These are phyloP conservation scores for Hypercompe scribonia DNA, from an alignment of 2,888 invertebrate genomes.

Conservation along the genomic window DNA sequence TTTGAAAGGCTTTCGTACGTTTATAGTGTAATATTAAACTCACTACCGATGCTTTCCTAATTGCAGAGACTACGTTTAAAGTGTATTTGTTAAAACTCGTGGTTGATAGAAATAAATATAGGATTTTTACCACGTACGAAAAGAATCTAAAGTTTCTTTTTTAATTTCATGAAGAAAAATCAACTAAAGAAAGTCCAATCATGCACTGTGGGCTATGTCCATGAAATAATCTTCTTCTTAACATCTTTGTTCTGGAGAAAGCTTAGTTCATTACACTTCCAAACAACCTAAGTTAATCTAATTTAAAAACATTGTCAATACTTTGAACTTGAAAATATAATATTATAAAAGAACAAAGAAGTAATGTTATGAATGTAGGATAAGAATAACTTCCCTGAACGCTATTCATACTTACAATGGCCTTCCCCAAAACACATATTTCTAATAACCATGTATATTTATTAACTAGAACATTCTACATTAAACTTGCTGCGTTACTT, in stretches of 20 bases:
- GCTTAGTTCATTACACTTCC: too few relatives aligned
- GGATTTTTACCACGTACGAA: too few relatives aligned
- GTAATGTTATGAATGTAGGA: background rate
- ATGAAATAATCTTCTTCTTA: background rate
- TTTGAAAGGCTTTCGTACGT: conserved; percentile 32
- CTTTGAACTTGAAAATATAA: too few relatives aligned
- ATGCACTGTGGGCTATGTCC: background rate
- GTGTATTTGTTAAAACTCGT: background rate
- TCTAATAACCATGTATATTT: background rate
- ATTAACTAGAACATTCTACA: background rate
- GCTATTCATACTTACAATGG: background rate
- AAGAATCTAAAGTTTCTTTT: too few relatives aligned
- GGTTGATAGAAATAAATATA: background rate
- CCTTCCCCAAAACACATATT: background rate
- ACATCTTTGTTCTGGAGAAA: background rate
- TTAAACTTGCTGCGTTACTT: background rate
- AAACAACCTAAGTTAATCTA: too few relatives aligned
- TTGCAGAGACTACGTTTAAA: background rate
- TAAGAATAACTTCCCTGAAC: background rate
- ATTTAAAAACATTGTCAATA: too few relatives aligned
- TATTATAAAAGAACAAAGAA: too few relatives aligned
- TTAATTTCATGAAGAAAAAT: too few relatives aligned
- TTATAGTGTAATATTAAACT: conserved; percentile 6
- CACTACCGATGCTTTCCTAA: background rate
- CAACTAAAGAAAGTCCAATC: background rate